Conservation (phyloP, 2,797 vertebrate genomes). For the Sebastes nivosus region DNA sequence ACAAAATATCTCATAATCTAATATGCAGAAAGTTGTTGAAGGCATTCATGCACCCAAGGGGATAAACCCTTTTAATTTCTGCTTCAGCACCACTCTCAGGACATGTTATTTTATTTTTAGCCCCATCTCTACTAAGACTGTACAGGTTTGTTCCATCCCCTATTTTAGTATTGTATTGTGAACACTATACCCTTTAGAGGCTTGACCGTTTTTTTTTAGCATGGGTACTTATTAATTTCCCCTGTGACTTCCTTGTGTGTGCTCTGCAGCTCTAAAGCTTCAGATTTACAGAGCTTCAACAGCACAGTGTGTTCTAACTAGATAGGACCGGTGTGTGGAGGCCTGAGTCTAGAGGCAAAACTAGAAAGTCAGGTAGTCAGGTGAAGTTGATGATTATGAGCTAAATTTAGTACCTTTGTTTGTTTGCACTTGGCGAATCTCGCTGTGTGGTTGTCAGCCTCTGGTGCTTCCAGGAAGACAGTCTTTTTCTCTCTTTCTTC, state of each 20-base stretch:
- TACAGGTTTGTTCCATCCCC: neutral
- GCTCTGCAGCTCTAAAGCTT: neutral
- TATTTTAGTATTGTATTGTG: neutral
- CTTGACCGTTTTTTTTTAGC: neutral
- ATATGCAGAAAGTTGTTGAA: neutral
- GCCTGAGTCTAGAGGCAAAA: constrained; percentile 6
- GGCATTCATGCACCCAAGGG: neutral
- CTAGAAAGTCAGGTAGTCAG: constrained; percentile 7
- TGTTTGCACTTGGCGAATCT: neutral
- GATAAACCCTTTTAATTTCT: neutral
- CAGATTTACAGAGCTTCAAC: neutral
- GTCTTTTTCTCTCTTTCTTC: neutral
- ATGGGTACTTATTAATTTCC: neutral
- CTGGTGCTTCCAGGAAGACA: neutral
- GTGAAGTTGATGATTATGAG: neutral
- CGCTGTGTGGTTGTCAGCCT: constrained; percentile 5
- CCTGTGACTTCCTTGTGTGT: neutral
- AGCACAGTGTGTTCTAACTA: neutral
- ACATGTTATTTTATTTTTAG: neutral
- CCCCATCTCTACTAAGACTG: neutral
- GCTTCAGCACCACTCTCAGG: neutral
- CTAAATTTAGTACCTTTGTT: constrained; percentile 13
- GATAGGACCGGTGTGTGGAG: neutral
- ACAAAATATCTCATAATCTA: neutral
- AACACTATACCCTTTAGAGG: neutral